phyloP scores from a whole-genome alignment of 2,113 vertebrate genomes.

The Struthidea cinerea region DNA sequence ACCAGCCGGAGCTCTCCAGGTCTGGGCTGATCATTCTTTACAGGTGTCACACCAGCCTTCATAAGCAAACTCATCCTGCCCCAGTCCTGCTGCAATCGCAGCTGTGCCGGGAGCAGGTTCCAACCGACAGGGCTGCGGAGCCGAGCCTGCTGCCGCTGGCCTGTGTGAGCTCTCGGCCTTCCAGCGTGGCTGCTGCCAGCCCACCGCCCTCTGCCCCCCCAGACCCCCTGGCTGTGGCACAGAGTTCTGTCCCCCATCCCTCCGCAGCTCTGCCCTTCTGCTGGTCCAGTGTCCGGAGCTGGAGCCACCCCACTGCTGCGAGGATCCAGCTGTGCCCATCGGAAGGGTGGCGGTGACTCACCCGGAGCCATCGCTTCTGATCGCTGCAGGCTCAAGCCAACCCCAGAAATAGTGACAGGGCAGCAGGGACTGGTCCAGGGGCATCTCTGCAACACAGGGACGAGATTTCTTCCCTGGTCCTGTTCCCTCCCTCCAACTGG shows the following conservation, averaged over 20 bases:
- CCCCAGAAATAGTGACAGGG: background rate
- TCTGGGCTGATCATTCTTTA: background rate
- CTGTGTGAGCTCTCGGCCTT: background rate
- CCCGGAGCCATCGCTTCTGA: background rate
- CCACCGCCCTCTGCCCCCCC: background rate
- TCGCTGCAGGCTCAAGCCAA: background rate
- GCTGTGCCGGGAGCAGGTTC: background rate
- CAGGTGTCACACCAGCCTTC: background rate
- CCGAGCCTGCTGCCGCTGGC: rapidly evolving
- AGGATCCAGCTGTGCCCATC: background rate
- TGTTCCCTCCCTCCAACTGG: background rate
- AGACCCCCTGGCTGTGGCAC: rapidly evolving
- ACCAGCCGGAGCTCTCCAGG: background rate
- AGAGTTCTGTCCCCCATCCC: background rate
- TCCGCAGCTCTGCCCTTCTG: background rate
- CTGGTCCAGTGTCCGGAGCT: background rate
- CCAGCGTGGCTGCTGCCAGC: background rate
- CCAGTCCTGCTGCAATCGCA: background rate
- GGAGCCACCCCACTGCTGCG: rapidly evolving
- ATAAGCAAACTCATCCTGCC: background rate
- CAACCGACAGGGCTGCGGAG: background rate
- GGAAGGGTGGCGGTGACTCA: background rate
- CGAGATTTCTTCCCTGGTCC: background rate
- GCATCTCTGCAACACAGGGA: background rate
- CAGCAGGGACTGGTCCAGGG: background rate